These are phyloP conservation scores for Pomacea canaliculata DNA, from an alignment of 2,888 invertebrate species.

Conservation along the genomic window DNA sequence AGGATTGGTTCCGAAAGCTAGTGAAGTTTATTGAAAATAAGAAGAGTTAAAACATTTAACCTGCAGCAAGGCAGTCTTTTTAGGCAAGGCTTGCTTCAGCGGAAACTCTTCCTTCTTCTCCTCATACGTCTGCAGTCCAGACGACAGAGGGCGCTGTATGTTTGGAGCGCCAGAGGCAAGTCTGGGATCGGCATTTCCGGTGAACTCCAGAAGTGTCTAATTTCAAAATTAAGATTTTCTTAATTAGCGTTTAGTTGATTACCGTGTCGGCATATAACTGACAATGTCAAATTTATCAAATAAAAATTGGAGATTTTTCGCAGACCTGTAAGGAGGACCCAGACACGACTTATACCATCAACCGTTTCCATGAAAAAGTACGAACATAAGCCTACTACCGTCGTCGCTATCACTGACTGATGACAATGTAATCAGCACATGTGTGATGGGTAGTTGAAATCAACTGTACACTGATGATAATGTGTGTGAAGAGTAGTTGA, in stretches of 20 bases:
- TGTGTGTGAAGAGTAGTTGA: too few relatives aligned
- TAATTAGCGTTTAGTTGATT: neutral
- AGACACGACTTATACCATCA: too few relatives aligned
- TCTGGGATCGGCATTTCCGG: slow-evolving; percentile 20
- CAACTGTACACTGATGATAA: too few relatives aligned
- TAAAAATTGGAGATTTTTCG: neutral
- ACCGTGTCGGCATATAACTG: neutral
- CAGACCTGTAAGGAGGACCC: neutral
- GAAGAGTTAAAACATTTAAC: slow-evolving; percentile 22
- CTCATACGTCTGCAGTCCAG: slow-evolving; percentile 79
- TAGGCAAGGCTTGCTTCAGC: slow-evolving; percentile 80
- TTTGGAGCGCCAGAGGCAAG: slow-evolving; percentile 25
- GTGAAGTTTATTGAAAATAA: neutral
- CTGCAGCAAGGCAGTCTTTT: slow-evolving; percentile 76
- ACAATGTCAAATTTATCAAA: neutral
- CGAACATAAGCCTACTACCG: too few relatives aligned
- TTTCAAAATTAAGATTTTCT: neutral
- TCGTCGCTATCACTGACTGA: too few relatives aligned
- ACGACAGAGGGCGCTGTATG: slow-evolving; percentile 74
- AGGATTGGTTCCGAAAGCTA: too few relatives aligned
- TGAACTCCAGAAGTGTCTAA: slow-evolving; percentile 31
- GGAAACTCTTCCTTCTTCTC: slow-evolving; percentile 80
- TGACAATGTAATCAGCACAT: too few relatives aligned
- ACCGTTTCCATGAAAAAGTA: too few relatives aligned
- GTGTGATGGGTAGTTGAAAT: too few relatives aligned